Evolutionary conservation across 2,888 invertebrate species (phyloP), one percentile per base, ranked within the genome.

Genomic region (Coelinius sp.): DNA sequence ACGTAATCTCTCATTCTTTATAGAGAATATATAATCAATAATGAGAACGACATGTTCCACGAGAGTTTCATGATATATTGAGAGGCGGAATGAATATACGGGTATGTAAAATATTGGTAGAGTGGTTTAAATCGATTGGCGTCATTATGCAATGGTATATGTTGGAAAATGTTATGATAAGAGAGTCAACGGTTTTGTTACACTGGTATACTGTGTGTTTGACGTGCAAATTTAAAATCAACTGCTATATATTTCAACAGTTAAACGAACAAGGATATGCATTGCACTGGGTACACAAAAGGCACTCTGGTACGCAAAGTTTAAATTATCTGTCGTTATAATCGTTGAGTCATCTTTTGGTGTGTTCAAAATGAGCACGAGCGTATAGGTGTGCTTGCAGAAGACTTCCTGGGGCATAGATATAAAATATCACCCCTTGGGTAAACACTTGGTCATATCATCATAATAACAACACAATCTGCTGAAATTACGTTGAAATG

Each of bases 311-410:
- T 52, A 65, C 38, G 44, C 59, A 62, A 52, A 1, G 56, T 65
- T 38, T 71, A 70, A 70, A 73, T 71, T 68, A 73, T 70, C 70
- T 70, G 59, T 68, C 20, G 24, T 12, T 31, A 24, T 41, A 64
- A 65, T 71, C 53, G 73, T 74, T 70, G 73, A 70, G 68, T 71
- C 56, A 73, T 68, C 68, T 65, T 70, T 70, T 62, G 22, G 67
- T 68, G 53, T 68, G 68, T 62, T 24, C 64, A 46, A 65, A 70
- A 27, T 35, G 65, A 65, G 24, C 38, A 35, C 64, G 56, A 25
- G 49, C n/a, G 53, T 66, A 35, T 6, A 46, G n/a, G 70, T 46
- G 25, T 22, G 59, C 63, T 73, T 70, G 41, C 41, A 46, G n/a
- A 52, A 62, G 59, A 62, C 41, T 68, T 68, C 68, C 68, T 65